These are phyloP conservation scores for Tachuris rubrigastra DNA, from an alignment of 2,113 vertebrate genomes.

Conservation along the genomic window DNA sequence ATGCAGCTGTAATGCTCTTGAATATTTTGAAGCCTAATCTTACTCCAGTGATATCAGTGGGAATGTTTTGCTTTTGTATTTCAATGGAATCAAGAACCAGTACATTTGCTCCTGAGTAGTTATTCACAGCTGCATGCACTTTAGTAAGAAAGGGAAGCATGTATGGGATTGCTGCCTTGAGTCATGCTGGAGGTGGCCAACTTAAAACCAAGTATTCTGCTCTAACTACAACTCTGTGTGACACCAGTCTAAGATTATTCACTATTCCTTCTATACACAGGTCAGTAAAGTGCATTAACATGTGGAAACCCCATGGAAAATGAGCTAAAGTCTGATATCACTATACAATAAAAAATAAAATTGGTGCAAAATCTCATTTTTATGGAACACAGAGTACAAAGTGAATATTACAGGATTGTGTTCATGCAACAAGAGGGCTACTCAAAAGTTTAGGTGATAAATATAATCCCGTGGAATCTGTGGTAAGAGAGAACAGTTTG, in stretches of 20 bases:
- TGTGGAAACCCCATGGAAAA: background rate
- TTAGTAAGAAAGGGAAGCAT: background rate
- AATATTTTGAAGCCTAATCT: background rate
- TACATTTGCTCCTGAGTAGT: background rate
- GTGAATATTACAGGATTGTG: background rate
- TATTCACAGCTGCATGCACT: background rate
- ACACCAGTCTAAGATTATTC: background rate
- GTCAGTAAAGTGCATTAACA: background rate
- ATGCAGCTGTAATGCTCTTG: background rate
- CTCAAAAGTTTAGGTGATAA: background rate
- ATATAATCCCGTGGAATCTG: background rate
- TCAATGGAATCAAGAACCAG: background rate
- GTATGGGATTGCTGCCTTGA: background rate
- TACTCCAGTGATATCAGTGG: background rate
- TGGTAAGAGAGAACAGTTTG: background rate
- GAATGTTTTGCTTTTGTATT: background rate
- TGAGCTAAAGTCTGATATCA: background rate
- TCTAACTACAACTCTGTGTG: background rate
- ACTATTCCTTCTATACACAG: background rate
- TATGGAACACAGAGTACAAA: background rate
- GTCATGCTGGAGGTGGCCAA: background rate
- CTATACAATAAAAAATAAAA: background rate
- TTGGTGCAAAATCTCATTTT: background rate
- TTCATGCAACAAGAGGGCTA: background rate
- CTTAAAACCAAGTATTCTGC: background rate